These are phyloP conservation scores for Amia ocellicauda DNA, from an alignment of 2,113 vertebrate genomes.

Conservation along the genomic window DNA sequence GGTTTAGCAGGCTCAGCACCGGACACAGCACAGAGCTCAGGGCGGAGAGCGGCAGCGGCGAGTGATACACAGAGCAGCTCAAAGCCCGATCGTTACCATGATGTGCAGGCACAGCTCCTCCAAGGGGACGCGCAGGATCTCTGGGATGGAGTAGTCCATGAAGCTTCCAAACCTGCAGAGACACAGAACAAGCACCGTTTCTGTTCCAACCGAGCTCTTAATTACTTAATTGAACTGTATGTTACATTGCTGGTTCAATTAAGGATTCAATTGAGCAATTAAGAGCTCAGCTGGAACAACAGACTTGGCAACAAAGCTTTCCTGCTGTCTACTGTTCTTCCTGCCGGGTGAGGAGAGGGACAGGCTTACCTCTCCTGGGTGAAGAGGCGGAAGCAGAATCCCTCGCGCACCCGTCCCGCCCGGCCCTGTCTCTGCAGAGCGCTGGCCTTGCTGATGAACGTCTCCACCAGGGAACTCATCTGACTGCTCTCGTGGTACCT, in stretches of 20 bases:
- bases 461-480: slow-evolving; percentile 97
- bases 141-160: slow-evolving; percentile 91
- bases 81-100: slow-evolving; percentile 73
- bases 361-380: slow-evolving; percentile 68
- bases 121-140: slow-evolving; percentile 91
- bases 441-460: slow-evolving; percentile 94
- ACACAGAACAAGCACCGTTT: too few relatives aligned
- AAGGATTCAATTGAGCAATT: too few relatives aligned
- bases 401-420: slow-evolving; percentile 84
- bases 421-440: slow-evolving; percentile 93
- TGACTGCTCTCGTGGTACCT: slow-evolving; percentile 97
- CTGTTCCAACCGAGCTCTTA: too few relatives aligned
- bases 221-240: too few relatives aligned
- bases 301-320: too few relatives aligned
- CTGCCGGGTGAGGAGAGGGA: too few relatives aligned
- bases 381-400: slow-evolving; percentile 94
- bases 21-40: too few relatives aligned
- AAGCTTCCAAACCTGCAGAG: slow-evolving; percentile 82
- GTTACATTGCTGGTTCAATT: too few relatives aligned
- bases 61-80: neutral
- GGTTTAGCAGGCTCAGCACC: neutral
- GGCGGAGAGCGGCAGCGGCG: too few relatives aligned
- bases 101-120: slow-evolving; percentile 96
- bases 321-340: too few relatives aligned
- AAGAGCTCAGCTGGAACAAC: too few relatives aligned